Conservation (phyloP, 1,140 invertebrate genomes). For the Scaptomyza graminum region DNA sequence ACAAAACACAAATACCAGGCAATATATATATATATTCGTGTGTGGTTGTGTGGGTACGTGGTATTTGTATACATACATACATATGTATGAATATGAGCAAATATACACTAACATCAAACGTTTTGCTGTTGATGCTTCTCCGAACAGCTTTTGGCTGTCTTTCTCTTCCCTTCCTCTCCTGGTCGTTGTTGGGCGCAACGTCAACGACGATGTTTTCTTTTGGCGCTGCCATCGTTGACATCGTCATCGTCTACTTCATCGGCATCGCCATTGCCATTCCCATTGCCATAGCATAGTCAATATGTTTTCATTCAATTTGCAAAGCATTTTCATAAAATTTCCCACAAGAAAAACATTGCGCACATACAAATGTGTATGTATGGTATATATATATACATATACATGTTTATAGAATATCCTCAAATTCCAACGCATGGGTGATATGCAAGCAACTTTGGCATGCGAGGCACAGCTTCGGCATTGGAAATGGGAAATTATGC, state of each 20-base stretch:
- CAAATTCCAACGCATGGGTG: conserved; percentile 30
- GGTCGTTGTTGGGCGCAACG: conserved; percentile 7
- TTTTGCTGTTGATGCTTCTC: conserved; percentile 49
- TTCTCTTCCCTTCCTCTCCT: background rate
- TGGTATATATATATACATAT: conserved; percentile 3
- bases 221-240: conserved; percentile 63
- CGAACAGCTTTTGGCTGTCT: conserved; percentile 32
- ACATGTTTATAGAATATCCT: conserved; percentile 15
- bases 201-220: conserved; percentile 67
- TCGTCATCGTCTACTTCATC: conserved; percentile 50
- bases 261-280: conserved; percentile 24
- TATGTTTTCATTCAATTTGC: conserved; percentile 83
- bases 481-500: conserved; percentile 83
- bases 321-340: conserved; percentile 82
- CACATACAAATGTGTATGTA: conserved; percentile 57
- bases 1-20: conserved; percentile 62
- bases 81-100: conserved; percentile 51
- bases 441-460: conserved; percentile 58
- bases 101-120: conserved; percentile 76
- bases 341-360: conserved; percentile 79
- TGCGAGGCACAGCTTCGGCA: conserved; percentile 60
- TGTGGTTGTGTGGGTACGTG: background rate
- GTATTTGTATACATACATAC: conserved; percentile 25
- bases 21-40: conserved; percentile 24
- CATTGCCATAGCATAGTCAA: conserved; percentile 69